These are phyloP conservation scores for Cossypha polioptera DNA, from an alignment of 2,797 vertebrate genomes.

Conservation along the genomic window DNA sequence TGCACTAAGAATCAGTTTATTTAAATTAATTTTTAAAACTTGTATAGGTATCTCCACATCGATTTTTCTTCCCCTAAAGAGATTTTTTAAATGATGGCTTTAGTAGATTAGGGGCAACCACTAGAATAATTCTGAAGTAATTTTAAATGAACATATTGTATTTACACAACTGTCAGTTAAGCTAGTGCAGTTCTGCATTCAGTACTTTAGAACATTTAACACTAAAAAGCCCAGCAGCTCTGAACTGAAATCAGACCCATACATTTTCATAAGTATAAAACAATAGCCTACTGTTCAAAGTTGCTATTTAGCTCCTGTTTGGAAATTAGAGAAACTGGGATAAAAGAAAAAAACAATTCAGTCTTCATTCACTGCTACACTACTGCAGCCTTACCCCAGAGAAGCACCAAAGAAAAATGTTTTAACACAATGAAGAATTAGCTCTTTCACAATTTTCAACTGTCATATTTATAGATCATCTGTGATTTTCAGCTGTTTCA, in stretches of 20 bases:
- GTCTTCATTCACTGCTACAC: neutral
- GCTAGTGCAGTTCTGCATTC: neutral
- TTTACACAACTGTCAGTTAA: neutral
- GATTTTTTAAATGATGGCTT: neutral
- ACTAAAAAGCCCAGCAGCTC: neutral
- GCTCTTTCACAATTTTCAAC: neutral
- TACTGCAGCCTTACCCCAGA: neutral
- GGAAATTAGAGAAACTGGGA: neutral
- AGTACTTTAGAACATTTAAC: neutral
- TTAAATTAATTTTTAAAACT: neutral
- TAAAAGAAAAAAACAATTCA: neutral
- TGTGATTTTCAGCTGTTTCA: constrained; percentile 45
- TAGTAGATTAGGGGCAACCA: neutral
- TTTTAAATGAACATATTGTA: neutral
- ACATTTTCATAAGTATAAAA: neutral
- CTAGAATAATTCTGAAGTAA: neutral
- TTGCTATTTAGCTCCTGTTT: neutral
- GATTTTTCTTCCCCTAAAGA: neutral
- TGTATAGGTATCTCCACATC: neutral
- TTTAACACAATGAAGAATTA: constrained; percentile 27
- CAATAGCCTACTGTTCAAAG: neutral
- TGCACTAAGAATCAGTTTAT: neutral
- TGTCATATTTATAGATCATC: constrained; percentile 35
- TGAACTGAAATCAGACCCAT: neutral
- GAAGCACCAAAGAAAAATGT: neutral